Evolutionary conservation across 2,888 invertebrate species (phyloP), one percentile per base, ranked within the genome.

Genomic region (Parasteatoda lunata): DNA sequence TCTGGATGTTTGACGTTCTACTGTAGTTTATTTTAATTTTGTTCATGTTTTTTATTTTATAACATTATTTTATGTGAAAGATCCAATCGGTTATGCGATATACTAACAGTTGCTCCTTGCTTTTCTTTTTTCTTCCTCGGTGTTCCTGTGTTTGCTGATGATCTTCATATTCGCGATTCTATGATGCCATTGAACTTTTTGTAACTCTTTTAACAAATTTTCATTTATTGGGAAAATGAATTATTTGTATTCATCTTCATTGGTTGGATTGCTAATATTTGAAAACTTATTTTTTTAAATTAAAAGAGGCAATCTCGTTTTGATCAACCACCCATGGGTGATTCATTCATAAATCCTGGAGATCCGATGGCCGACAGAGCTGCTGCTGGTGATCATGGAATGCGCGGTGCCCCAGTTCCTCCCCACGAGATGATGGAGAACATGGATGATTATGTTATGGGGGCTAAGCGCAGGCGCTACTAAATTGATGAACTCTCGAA

Each of bases 361-460:
- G 88, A 84, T 11, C 76, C 88, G 3, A 73, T 84, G 72, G 77
- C 70, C 45, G 80, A 88, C 6, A 84, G 76, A 15, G 76, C 75
- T 3, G 49, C 77, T 13, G 77, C 70, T 5, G 81, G 81, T 68
- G 81, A 47, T 5, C 71, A 77, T 5, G 72, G 84, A 48, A 83
- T 82, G 82, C 82, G 83, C 51, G 79, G 70, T 7, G 71, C 54
- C 4, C 87, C 76, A 15, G 47, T 75, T 9, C 81, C 81, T 11
- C 88, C 88, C 7, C 88, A 79, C 70, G 88, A 88, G 71, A 83
- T 88, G 79, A 83, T 88, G 88, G 88, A 88, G 48, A 88, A 88
- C 70, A 88, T 82, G 79, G 88, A 88, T 47, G 87, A 88, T 45
- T 88, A 88, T 65, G 81, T 71, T 15, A 83, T 88, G 73, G 83